Conservation (phyloP, 2,113 vertebrate genomes). For the Sinocyclocheilus anshuiensis region DNA sequence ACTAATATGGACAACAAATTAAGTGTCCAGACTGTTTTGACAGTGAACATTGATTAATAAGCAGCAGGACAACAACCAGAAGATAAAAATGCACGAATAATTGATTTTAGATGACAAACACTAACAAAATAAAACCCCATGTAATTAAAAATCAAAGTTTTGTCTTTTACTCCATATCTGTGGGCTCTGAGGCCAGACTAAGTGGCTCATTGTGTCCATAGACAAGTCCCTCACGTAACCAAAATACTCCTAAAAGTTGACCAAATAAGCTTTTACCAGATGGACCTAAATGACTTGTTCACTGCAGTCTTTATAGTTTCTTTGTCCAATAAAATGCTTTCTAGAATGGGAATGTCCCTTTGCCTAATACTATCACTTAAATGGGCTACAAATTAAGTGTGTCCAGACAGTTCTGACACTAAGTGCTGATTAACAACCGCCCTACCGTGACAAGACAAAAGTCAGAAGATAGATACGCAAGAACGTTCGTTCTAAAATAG, state of each 20-base stretch:
- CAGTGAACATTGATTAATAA: constrained; percentile 9
- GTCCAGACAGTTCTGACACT: background rate
- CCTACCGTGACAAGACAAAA: background rate
- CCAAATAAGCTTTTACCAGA: too few relatives aligned
- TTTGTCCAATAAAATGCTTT: background rate
- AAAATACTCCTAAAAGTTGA: background rate
- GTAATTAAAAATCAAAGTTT: background rate
- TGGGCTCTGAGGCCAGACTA: background rate
- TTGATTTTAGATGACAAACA: background rate
- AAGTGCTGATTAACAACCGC: background rate
- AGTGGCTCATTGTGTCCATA: background rate
- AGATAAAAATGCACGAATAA: background rate
- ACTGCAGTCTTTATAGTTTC: background rate
- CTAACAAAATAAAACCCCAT: background rate
- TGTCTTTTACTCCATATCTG: background rate
- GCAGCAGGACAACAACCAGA: too few relatives aligned
- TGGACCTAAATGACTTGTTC: background rate
- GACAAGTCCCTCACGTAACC: background rate
- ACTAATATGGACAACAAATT: background rate
- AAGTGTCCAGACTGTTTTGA: constrained; percentile 12
- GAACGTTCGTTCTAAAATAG: background rate
- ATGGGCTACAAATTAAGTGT: background rate
- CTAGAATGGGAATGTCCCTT: background rate
- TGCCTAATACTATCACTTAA: too few relatives aligned
- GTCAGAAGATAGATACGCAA: background rate